Percentiles rank a stretch among this genome's conserved stretches.
phyloP scores from a whole-genome alignment of 2,888 invertebrate species.

The Synergus umbraculus region DNA sequence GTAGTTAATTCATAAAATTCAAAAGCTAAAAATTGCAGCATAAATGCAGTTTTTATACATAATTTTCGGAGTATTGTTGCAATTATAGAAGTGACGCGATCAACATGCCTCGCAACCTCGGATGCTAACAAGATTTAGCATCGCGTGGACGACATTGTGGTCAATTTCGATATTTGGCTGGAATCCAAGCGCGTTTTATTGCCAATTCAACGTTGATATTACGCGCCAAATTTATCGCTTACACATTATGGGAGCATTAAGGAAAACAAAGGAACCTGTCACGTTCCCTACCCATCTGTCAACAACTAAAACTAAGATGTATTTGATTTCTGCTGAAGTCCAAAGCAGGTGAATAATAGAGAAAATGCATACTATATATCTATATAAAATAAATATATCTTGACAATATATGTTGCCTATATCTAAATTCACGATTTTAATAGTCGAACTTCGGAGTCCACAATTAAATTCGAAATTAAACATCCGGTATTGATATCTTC shows the following conservation, averaged over 20 bases:
- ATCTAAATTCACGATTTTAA: too few relatives aligned
- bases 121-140: constrained; percentile 31
- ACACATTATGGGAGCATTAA: constrained; percentile 28
- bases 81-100: constrained; percentile 34
- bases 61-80: constrained; percentile 5
- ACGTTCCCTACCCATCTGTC: constrained; percentile 1
- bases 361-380: background rate
- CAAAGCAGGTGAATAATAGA: background rate
- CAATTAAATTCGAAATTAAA: too few relatives aligned
- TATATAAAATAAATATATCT: too few relatives aligned
- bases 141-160: constrained; percentile 51
- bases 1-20: too few relatives aligned
- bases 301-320: background rate
- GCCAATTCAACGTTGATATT: constrained; percentile 56
- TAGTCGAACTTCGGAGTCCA: too few relatives aligned
- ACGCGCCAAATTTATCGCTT: constrained; percentile 51
- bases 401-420: too few relatives aligned
- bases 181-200: constrained; percentile 53
- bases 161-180: constrained; percentile 55
- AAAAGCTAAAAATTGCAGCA: background rate
- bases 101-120: background rate
- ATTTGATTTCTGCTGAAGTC: background rate
- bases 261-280: constrained; percentile 39
- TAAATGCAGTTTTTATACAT: background rate
- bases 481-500: too few relatives aligned